A percentile compares a stretch with the other conserved stretches of the same genome.
Conservation (phyloP, 2,888 invertebrate genomes). For the Brenthis ino region DNA sequence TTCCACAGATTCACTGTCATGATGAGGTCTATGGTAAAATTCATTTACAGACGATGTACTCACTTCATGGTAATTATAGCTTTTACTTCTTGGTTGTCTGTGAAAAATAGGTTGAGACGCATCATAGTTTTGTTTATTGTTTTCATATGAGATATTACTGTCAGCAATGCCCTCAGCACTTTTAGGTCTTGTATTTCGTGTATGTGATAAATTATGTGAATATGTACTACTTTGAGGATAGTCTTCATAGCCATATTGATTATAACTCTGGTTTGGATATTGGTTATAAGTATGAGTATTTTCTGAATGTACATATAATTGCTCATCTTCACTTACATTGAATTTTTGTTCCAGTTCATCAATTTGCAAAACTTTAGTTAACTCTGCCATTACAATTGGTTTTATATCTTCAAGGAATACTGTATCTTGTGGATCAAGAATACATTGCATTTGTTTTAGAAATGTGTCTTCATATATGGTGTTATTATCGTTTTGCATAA, state of each 20-base stretch:
- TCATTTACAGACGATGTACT: constrained; percentile 38
- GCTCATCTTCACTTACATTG: constrained; percentile 49
- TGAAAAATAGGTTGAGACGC: constrained; percentile 53
- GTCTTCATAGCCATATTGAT: constrained; percentile 27
- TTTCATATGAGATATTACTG: constrained; percentile 38
- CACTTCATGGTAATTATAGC: constrained; percentile 42
- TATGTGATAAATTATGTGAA: constrained; percentile 39
- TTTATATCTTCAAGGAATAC: constrained; percentile 82
- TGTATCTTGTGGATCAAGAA: constrained; percentile 82
- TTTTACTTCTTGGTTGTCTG: constrained; percentile 48
- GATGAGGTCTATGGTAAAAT: constrained; percentile 26
- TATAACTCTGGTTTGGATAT: constrained; percentile 13
- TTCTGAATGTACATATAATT: constrained; percentile 14
- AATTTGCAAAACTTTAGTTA: constrained; percentile 80
- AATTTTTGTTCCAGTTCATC: constrained; percentile 61
- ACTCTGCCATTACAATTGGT: constrained; percentile 82
- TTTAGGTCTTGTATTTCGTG: constrained; percentile 30
- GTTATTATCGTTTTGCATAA: constrained; percentile 83
- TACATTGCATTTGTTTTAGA: constrained; percentile 86
- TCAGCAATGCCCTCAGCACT: constrained; percentile 39
- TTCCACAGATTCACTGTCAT: constrained; percentile 40
- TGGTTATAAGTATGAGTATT: constrained; percentile 27
- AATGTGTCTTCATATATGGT: constrained; percentile 88
- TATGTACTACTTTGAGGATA: constrained; percentile 41
- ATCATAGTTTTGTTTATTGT: constrained; percentile 38